A percentile compares a stretch with the other conserved stretches of the same genome.
Evolutionary conservation across 2,113 vertebrate species (phyloP).

Genomic region (Carassius gibelio): DNA sequence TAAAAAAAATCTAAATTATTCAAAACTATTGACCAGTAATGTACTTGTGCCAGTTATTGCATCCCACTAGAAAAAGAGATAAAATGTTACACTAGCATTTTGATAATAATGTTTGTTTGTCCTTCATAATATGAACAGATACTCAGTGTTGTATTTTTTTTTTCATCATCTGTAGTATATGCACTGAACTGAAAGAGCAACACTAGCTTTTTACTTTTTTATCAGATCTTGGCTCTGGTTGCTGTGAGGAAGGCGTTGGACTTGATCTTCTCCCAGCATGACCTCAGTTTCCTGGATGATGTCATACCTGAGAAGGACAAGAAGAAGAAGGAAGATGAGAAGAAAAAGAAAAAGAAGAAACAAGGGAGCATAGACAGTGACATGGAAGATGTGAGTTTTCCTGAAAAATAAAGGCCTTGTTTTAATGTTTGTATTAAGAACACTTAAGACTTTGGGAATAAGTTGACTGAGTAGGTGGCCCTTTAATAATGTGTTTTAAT

Average conservation of each 20-base stretch:
- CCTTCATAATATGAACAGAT: not conserved
- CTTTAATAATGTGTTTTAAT: not conserved
- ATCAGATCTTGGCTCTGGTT: slow-evolving; percentile 94
- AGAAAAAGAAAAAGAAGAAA: slow-evolving; percentile 93
- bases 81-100: too few species aligned
- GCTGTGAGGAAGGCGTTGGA: slow-evolving; percentile 97
- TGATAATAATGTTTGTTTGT: not conserved
- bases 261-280: slow-evolving; percentile 94
- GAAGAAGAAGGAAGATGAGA: slow-evolving; percentile 98
- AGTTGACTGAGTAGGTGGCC: not conserved
- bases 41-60: not conserved
- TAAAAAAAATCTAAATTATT: too few species aligned
- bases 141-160: not conserved
- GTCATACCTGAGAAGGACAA: slow-evolving; percentile 99
- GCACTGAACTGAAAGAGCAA: not conserved
- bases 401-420: not conserved
- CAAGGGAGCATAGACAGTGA: slow-evolving; percentile 89
- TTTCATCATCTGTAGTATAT: not conserved
- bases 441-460: not conserved
- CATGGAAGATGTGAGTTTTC: slow-evolving; percentile 87
- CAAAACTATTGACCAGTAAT: too few species aligned
- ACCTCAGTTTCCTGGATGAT: slow-evolving; percentile 95
- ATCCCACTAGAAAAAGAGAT: not conserved
- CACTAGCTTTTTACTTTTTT: not conserved
- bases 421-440: not conserved